These are phyloP conservation scores for Tringa solitaria DNA, from an alignment of 2,113 vertebrate genomes.

Conservation along the genomic window DNA sequence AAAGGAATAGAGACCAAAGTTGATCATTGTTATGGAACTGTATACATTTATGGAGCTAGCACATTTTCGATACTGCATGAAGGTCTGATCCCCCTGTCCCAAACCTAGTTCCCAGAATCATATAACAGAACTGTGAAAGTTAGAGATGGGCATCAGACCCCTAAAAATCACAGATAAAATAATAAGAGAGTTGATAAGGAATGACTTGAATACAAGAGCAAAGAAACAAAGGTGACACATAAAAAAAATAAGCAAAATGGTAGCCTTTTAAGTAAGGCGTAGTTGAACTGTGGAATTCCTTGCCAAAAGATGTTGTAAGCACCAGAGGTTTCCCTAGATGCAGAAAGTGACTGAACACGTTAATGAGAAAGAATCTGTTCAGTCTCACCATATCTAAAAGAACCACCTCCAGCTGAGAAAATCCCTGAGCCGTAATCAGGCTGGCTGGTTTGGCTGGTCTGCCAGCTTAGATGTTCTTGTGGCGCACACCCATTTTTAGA, in stretches of 20 bases:
- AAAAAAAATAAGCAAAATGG: background rate
- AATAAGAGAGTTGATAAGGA: background rate
- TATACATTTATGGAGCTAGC: background rate
- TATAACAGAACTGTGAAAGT: background rate
- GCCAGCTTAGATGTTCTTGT: background rate
- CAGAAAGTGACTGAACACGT: background rate
- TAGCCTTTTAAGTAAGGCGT: background rate
- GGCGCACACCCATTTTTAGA: background rate
- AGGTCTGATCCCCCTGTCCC: background rate
- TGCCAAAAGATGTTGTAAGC: background rate
- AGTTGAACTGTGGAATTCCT: background rate
- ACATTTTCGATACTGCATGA: background rate
- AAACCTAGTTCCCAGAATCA: background rate
- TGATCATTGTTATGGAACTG: background rate
- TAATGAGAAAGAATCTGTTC: background rate
- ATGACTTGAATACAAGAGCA: background rate
- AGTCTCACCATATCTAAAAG: background rate
- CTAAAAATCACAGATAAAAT: background rate
- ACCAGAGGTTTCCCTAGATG: background rate
- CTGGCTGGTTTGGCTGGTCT: background rate
- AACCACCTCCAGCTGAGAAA: background rate
- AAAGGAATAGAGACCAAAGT: background rate
- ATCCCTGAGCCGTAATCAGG: background rate
- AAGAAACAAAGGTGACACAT: background rate
- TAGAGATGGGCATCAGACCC: background rate